These are phyloP conservation scores for Apistogramma diplotaenia DNA, from an alignment of 2,113 vertebrate species.

Conservation along the genomic window DNA sequence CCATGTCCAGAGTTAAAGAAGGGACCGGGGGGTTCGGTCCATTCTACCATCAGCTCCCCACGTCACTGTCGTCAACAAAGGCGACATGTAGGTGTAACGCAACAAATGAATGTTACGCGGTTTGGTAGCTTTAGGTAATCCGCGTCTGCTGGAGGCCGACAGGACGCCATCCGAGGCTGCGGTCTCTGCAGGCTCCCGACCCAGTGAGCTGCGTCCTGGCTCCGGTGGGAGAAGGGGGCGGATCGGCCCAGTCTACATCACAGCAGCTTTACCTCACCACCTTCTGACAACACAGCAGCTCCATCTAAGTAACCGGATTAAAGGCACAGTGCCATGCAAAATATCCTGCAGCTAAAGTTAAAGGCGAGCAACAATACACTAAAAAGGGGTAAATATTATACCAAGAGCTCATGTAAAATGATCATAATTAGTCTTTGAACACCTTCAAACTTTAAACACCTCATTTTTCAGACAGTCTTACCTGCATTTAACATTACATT, in stretches of 20 bases:
- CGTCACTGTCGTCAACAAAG: slow-evolving; percentile 13
- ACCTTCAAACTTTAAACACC: too few relatives aligned
- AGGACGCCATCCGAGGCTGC: background rate
- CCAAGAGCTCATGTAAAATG: too few relatives aligned
- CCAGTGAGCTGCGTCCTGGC: background rate
- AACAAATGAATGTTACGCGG: background rate
- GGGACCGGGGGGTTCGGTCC: slow-evolving; percentile 70
- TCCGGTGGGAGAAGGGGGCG: background rate
- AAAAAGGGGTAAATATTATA: too few relatives aligned
- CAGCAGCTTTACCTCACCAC: background rate
- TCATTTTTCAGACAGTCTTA: too few relatives aligned
- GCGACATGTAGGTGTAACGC: background rate
- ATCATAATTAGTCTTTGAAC: too few relatives aligned
- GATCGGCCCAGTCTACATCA: background rate
- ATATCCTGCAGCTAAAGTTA: too few relatives aligned
- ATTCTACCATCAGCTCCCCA: slow-evolving; percentile 45
- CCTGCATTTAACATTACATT: too few relatives aligned
- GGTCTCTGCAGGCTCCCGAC: slow-evolving; percentile 16
- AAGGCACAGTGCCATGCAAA: too few relatives aligned
- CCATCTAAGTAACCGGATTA: too few relatives aligned
- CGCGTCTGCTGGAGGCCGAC: background rate
- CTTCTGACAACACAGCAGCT: background rate
- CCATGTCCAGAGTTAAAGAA: slow-evolving; percentile 65
- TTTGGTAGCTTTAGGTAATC: background rate
- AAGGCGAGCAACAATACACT: too few relatives aligned